Conservation (phyloP, 2,113 vertebrate genomes). For the Xiphorhynchus elegans region DNA sequence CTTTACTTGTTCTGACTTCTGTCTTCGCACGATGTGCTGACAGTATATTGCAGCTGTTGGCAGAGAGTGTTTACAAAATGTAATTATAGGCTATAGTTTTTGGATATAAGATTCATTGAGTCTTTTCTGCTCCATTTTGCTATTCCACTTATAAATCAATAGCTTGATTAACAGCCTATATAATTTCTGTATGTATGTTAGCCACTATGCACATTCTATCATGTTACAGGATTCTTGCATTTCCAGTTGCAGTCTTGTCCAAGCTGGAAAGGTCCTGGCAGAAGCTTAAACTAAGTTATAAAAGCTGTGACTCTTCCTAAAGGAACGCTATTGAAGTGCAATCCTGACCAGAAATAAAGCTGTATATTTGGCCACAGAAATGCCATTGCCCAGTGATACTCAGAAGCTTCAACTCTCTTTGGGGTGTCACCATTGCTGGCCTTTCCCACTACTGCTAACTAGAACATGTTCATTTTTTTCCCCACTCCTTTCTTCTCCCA, state of each 20-base stretch:
- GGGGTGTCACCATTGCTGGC: neutral
- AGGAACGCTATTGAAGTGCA: neutral
- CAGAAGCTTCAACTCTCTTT: neutral
- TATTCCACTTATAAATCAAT: neutral
- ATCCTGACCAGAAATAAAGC: neutral
- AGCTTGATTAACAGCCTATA: neutral
- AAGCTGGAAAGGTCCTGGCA: neutral
- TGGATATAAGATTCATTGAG: neutral
- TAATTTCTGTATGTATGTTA: neutral
- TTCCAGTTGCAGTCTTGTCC: neutral
- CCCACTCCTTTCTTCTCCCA: neutral
- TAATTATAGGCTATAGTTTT: neutral
- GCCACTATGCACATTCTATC: neutral
- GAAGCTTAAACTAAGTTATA: neutral
- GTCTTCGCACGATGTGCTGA: neutral
- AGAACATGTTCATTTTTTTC: neutral
- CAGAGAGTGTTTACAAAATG: neutral
- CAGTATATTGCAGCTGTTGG: neutral
- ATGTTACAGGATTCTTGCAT: neutral
- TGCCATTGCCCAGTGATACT: neutral
- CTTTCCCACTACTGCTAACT: neutral
- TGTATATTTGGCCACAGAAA: neutral
- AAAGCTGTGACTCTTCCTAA: neutral
- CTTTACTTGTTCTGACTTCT: neutral
- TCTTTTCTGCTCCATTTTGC: constrained; percentile 9